These are phyloP conservation scores for Thyatira batis DNA, from an alignment of 2,888 invertebrate species.

Conservation along the genomic window DNA sequence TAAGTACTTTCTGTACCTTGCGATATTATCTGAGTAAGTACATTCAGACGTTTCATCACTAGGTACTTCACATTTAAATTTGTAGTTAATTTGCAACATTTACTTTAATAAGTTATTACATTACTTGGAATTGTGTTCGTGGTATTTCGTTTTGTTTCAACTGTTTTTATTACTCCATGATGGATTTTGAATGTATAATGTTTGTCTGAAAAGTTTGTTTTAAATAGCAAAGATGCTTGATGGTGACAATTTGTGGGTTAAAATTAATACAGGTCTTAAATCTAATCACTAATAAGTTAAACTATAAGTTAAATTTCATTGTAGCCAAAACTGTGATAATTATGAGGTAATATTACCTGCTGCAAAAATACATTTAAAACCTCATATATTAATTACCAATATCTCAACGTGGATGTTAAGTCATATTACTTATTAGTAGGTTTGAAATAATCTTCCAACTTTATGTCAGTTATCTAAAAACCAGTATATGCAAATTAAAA, in stretches of 20 bases:
- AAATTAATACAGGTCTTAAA: too few relatives aligned
- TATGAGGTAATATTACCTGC: too few relatives aligned
- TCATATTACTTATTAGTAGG: neutral
- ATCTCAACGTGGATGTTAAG: neutral
- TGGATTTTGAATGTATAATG: too few relatives aligned
- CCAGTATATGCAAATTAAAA: slow-evolving; percentile 7
- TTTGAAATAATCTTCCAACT: neutral
- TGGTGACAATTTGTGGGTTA: too few relatives aligned
- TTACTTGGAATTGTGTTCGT: neutral
- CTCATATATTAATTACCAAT: neutral
- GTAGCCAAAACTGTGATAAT: too few relatives aligned
- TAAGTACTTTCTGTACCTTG: neutral
- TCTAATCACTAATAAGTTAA: too few relatives aligned
- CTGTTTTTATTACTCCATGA: too few relatives aligned
- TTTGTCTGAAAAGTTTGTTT: too few relatives aligned
- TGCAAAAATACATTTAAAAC: too few relatives aligned
- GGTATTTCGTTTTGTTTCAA: too few relatives aligned
- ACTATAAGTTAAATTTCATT: too few relatives aligned
- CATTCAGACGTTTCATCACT: neutral
- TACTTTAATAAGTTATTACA: neutral
- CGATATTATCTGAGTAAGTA: neutral
- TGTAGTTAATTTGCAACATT: neutral
- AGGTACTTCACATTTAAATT: neutral
- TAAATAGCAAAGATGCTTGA: too few relatives aligned
- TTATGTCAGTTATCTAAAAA: slow-evolving; percentile 4